Base-by-base conservation (phyloP, 92 coral and sea anemone species). In the Porites divaricata region DNA sequence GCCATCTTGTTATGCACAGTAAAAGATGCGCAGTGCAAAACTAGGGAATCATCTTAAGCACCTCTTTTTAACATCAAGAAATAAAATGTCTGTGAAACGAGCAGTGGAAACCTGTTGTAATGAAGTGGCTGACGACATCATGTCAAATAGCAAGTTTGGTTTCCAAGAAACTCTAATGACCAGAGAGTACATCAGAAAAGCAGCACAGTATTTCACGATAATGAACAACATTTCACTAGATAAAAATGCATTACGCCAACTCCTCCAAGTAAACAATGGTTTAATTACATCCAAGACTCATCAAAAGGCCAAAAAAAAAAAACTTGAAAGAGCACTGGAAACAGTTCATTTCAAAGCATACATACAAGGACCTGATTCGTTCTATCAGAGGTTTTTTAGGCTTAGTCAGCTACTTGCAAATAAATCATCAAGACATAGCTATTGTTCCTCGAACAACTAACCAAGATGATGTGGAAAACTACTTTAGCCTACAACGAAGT, bases 401-500 rank as follows among this genome's bases (percentile, higher is more conserved):
- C 15, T 56, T 81, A 3, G 77, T 64, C 9, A 25, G 66, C 7
- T 81, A 81, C 19, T 12, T 81, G 9, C 63, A 70, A 23, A 51
- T 81, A 2, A 71, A 81, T 49, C 73, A 83, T n/a, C 12, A 20
- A 19, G 65, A 83, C 62, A 80, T 83, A 12, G 8, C 28, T 1
- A 72, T 82, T 22, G 87, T 73, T 2, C 80, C 87, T 50, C 66
- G 80, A 62, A 83, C 80, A 7, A 82, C 80, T 4, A 83, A 83
- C 61, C 80, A 83, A 53, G 87, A 83, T 35, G 80, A 83, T 61
- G 87, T 83, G 6, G 87, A 83, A 21, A 83, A 83, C 12, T 83
- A 73, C 23, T 83, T 83, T 48, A 83, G 87, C 75, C 67, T 83
- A 17, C 87, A 83, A 17, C 26, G 87, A 8, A 23, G 58, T 22